Conservation (phyloP, 2,113 vertebrate species). For the Zosterops pallidus region DNA sequence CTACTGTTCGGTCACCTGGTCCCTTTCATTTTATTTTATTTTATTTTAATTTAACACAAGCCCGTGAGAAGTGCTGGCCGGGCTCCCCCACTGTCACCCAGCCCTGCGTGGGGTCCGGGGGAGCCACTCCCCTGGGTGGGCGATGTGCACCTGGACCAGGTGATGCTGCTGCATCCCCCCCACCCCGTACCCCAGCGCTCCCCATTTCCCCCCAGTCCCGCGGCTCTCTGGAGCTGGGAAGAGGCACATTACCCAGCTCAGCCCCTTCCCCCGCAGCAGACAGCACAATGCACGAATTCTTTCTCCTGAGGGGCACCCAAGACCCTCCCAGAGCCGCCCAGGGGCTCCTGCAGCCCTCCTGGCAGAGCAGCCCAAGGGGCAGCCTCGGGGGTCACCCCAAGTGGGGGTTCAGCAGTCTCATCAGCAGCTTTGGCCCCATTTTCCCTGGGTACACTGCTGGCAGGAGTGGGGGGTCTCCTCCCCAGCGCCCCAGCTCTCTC, state of each 20-base stretch:
- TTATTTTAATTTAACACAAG: not conserved
- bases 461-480: not conserved
- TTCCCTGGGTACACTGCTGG: fast-evolving
- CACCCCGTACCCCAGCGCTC: fast-evolving
- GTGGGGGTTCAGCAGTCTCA: fast-evolving
- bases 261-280: not conserved
- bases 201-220: fast-evolving
- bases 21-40: conserved; percentile 11
- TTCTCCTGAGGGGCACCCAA: not conserved
- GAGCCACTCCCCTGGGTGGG: not conserved
- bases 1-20: conserved; percentile 49
- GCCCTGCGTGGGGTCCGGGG: fast-evolving
- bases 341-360: not conserved
- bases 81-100: not conserved
- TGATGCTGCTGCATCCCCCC: not conserved
- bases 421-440: not conserved
- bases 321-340: no score
- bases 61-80: not conserved
- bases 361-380: not conserved
- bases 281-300: fast-evolving
- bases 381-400: not conserved
- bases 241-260: not conserved
- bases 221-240: no score
- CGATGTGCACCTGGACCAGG: fast-evolving
- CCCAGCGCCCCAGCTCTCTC: not conserved